These are phyloP conservation scores for Steinernema feltiae DNA, from an alignment of 1,140 invertebrate species.

Conservation along the genomic window DNA sequence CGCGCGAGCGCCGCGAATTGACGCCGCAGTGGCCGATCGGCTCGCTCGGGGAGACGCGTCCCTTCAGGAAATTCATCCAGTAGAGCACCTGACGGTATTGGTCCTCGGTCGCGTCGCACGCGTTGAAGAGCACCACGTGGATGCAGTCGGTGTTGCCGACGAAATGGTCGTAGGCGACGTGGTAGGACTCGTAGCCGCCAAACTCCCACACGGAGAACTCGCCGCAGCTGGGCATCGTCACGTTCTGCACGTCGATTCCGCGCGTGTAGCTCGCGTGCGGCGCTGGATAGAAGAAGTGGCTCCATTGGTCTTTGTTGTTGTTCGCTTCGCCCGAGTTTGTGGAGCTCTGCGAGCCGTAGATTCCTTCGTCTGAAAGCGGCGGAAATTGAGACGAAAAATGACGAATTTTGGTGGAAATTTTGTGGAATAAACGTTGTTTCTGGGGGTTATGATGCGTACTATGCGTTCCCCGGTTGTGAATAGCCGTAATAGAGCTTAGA, in stretches of 20 bases:
- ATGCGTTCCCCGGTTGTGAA: too few relatives aligned
- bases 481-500: too few relatives aligned
- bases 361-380: too few relatives aligned
- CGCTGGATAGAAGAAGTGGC: conserved; percentile 40
- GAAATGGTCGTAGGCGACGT: conserved; percentile 73
- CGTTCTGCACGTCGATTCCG: conserved; percentile 68
- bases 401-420: too few relatives aligned
- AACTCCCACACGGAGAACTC: conserved; percentile 75
- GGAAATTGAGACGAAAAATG: too few relatives aligned
- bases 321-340: conserved; percentile 34
- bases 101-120: conserved; percentile 67
- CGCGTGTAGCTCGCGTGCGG: conserved; percentile 67
- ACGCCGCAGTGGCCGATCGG: conserved; percentile 65
- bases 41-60: conserved; percentile 67
- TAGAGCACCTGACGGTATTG: conserved; percentile 69
- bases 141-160: conserved; percentile 68
- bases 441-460: too few relatives aligned
- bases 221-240: conserved; percentile 64
- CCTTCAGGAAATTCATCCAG: conserved; percentile 75
- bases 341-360: conserved; percentile 35
- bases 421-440: too few relatives aligned
- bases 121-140: conserved; percentile 71
- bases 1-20: conserved; percentile 60
- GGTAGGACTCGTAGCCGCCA: conserved; percentile 73
- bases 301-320: conserved; percentile 23